Evolutionary conservation across 2,797 vertebrate genomes (phyloP).

Genomic region (Morus bassanus): DNA sequence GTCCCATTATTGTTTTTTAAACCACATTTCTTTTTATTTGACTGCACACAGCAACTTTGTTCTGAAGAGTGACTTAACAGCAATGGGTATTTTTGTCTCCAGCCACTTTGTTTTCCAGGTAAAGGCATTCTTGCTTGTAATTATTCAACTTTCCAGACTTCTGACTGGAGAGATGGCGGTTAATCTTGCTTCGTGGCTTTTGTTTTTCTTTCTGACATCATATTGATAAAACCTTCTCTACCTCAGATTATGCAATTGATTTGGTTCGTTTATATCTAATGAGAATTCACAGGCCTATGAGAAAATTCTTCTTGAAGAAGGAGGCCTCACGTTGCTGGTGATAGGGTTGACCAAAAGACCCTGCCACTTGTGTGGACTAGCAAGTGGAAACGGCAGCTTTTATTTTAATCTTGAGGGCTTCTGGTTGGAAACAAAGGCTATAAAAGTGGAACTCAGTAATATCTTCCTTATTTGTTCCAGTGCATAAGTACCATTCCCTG

Average conservation of each 20-base stretch:
- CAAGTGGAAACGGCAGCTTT: not conserved
- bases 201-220: not conserved
- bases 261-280: not conserved
- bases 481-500: not conserved
- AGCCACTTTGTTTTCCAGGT: not conserved
- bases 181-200: not conserved
- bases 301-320: not conserved
- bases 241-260: not conserved
- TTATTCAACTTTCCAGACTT: not conserved
- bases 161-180: not conserved
- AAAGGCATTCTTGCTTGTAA: not conserved
- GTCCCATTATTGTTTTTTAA: not conserved
- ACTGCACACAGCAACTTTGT: not conserved
- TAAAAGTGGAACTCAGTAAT: not conserved
- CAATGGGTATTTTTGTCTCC: not conserved
- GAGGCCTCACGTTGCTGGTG: not conserved
- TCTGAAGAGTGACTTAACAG: not conserved
- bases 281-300: not conserved
- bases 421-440: not conserved
- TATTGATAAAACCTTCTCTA: not conserved
- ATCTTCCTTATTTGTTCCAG: not conserved
- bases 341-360: not conserved
- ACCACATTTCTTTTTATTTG: not conserved
- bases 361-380: not conserved
- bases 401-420: not conserved